These are phyloP conservation scores for Oenanthe oenanthe DNA, from an alignment of 2,113 vertebrate genomes.

Conservation along the genomic window DNA sequence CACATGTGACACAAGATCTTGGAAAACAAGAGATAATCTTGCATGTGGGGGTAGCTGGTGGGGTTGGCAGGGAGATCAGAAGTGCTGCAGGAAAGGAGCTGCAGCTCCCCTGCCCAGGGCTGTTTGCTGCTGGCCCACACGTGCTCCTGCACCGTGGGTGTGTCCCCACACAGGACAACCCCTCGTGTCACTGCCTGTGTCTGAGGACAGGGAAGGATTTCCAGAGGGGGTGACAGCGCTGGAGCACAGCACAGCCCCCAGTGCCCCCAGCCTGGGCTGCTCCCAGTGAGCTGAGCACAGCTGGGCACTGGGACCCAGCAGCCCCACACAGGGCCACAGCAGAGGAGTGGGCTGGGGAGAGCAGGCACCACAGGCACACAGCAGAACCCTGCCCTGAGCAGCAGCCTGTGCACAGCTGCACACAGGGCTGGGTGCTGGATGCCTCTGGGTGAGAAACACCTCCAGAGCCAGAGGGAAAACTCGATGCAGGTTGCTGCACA, in stretches of 20 bases:
- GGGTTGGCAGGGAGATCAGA: not conserved
- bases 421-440: rapidly evolving
- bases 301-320: not conserved
- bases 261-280: no score
- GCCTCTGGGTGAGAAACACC: not conserved
- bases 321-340: rapidly evolving
- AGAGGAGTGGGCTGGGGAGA: rapidly evolving
- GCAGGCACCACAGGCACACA: not conserved
- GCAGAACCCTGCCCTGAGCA: rapidly evolving
- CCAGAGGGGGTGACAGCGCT: not conserved
- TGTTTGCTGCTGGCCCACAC: not conserved
- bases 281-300: rapidly evolving
- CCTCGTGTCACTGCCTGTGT: not conserved
- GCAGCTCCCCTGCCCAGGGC: not conserved
- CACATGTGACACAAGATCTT: not conserved
- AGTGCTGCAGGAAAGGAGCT: not conserved
- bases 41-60: not conserved
- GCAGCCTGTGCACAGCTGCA: rapidly evolving
- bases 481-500: not conserved
- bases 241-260: not conserved
- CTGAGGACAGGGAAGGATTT: not conserved
- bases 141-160: not conserved
- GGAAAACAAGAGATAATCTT: constrained; percentile 20
- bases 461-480: not conserved
- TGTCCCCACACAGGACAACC: not conserved